Conservation (phyloP, 1,140 invertebrate genomes). For the Trachymyrmex septentrionalis region DNA sequence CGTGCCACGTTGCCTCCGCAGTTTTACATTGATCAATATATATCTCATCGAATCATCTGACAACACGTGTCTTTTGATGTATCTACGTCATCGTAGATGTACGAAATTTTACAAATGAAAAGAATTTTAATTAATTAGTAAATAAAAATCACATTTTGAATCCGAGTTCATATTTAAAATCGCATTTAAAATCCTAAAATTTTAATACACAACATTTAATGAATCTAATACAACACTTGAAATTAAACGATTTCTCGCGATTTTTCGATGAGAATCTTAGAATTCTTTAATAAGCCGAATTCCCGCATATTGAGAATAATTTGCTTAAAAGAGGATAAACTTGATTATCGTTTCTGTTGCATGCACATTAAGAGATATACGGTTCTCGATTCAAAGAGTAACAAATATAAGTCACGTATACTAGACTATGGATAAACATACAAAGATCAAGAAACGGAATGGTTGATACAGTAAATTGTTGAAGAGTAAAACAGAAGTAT, state of each 20-base stretch:
- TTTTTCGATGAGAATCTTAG: too few species aligned
- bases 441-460: conserved; percentile 8
- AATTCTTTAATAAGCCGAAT: background rate
- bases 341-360: conserved; percentile 19
- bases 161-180: background rate
- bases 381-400: background rate
- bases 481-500: background rate
- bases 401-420: conserved; percentile 23
- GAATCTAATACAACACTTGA: background rate
- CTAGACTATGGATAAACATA: conserved; percentile 19
- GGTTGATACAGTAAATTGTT: conserved; percentile 5
- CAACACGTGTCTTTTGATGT: background rate
- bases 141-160: background rate
- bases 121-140: background rate
- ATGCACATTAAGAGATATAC: conserved; percentile 20
- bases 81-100: background rate
- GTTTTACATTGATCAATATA: conserved; percentile 14
- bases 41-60: conserved; percentile 42
- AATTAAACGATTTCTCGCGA: background rate
- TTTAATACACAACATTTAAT: background rate
- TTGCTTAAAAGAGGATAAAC: background rate
- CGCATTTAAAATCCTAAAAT: background rate
- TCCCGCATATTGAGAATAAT: background rate
- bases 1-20: conserved; percentile 11
- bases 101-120: background rate